Evolutionary conservation across 2,113 vertebrate genomes (phyloP).

Genomic region (Campylorhamphus procurvoides): DNA sequence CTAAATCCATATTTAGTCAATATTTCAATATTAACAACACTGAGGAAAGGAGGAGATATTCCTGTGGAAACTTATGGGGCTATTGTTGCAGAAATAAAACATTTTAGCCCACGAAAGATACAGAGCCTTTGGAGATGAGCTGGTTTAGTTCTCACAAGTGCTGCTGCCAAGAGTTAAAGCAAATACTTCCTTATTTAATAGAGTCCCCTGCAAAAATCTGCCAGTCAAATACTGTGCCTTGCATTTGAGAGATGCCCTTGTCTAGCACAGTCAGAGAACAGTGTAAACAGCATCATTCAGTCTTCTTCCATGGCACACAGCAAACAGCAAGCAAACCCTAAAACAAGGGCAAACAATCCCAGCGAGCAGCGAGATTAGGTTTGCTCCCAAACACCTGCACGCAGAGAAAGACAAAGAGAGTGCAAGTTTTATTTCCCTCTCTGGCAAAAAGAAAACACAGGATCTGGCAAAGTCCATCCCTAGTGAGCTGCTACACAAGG

Average conservation of each 20-base stretch:
- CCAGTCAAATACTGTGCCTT: neutral
- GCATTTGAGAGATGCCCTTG: neutral
- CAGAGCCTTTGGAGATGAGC: neutral
- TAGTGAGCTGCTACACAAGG: neutral
- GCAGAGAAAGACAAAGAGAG: neutral
- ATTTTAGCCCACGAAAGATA: neutral
- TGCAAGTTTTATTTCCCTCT: neutral
- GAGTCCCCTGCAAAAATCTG: slow-evolving; percentile 34
- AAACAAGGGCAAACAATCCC: slow-evolving; percentile 23
- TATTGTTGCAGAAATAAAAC: neutral
- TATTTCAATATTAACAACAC: neutral
- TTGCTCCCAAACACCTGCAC: neutral
- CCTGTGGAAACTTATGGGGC: neutral
- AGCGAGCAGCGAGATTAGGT: neutral
- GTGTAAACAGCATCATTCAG: neutral
- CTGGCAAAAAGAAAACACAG: neutral
- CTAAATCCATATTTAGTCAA: neutral
- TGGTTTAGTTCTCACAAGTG: neutral
- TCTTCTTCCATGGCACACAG: neutral
- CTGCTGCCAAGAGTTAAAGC: neutral
- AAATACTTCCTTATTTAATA: slow-evolving; percentile 11
- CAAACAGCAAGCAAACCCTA: neutral
- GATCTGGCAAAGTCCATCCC: neutral
- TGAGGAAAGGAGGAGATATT: neutral
- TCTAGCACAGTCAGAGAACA: neutral